These are phyloP conservation scores for Pediacus dermestoides DNA, from an alignment of 2,888 invertebrate species.

Conservation along the genomic window DNA sequence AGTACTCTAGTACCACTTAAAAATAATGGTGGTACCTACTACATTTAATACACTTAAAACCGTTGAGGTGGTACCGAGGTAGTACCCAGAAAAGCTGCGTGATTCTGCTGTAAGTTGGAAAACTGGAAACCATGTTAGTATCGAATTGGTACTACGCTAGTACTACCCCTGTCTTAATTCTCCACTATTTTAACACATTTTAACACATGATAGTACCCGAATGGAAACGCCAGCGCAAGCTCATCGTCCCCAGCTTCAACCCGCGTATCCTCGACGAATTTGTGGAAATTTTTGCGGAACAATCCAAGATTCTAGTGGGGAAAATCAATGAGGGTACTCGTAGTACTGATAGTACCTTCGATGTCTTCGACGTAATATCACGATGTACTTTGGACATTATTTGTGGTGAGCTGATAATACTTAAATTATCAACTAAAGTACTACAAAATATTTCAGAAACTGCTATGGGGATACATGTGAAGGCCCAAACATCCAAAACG, in stretches of 20 bases:
- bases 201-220: slow-evolving; percentile 53
- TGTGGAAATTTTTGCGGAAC: slow-evolving; percentile 59
- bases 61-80: too few relatives aligned
- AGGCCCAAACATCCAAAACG: slow-evolving; percentile 56
- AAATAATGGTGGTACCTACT: not conserved
- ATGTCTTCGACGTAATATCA: slow-evolving; percentile 56
- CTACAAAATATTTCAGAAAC: slow-evolving; percentile 55
- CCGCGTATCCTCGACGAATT: slow-evolving; percentile 60
- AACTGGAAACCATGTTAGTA: too few relatives aligned
- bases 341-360: slow-evolving; percentile 50
- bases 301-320: slow-evolving; percentile 53
- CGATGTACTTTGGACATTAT: slow-evolving; percentile 61
- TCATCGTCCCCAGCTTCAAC: slow-evolving; percentile 63
- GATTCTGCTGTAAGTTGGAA: too few relatives aligned
- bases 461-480: slow-evolving; percentile 66
- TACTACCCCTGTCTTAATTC: too few relatives aligned
- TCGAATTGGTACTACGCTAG: too few relatives aligned
- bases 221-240: slow-evolving; percentile 59
- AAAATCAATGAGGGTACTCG: slow-evolving; percentile 48
- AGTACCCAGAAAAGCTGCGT: not conserved
- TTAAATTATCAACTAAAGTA: too few relatives aligned
- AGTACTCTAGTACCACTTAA: slow-evolving; percentile 7
- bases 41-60: too few relatives aligned
- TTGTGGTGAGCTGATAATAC: slow-evolving; percentile 50
- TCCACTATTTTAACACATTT: too few relatives aligned